Evolutionary conservation across 2,797 vertebrate genomes (phyloP).

Genomic region (Odontamblyopus rebecca): DNA sequence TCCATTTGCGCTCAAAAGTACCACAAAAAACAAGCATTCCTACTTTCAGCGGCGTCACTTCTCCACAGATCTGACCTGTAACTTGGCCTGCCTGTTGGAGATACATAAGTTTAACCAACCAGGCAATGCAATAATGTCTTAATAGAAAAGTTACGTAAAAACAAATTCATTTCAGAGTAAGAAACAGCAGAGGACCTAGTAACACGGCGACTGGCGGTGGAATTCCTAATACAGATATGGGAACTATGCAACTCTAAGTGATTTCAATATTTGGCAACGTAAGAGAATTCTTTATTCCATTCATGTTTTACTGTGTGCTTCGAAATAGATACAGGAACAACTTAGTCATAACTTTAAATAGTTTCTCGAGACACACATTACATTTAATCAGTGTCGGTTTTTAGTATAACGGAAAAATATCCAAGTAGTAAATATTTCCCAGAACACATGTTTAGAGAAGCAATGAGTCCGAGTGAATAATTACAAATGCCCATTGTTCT

Average conservation of each 20-base stretch:
- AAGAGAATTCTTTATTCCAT: neutral
- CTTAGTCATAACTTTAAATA: neutral
- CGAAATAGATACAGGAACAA: neutral
- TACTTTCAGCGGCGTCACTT: too few species aligned
- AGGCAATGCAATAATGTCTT: neutral
- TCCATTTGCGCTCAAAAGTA: neutral
- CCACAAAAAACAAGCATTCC: too few species aligned
- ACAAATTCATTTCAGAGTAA: constrained; percentile 4
- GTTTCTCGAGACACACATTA: neutral
- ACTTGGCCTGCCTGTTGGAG: neutral
- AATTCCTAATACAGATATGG: constrained; percentile 32
- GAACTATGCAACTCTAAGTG: constrained; percentile 17
- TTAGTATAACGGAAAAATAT: neutral
- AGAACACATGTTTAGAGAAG: neutral
- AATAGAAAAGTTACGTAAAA: neutral
- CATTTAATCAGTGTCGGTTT: neutral
- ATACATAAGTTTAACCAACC: neutral
- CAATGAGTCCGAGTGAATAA: neutral
- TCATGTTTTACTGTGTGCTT: neutral
- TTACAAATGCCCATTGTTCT: neutral
- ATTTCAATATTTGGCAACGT: constrained; percentile 16
- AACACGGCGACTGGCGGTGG: constrained; percentile 3
- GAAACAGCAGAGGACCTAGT: constrained; percentile 17
- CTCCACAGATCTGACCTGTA: too few species aligned
- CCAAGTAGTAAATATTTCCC: neutral